A percentile compares a stretch with the other conserved stretches of the same genome.
Conservation (phyloP, 2,888 invertebrate species). For the Aspidiotus destructor region DNA sequence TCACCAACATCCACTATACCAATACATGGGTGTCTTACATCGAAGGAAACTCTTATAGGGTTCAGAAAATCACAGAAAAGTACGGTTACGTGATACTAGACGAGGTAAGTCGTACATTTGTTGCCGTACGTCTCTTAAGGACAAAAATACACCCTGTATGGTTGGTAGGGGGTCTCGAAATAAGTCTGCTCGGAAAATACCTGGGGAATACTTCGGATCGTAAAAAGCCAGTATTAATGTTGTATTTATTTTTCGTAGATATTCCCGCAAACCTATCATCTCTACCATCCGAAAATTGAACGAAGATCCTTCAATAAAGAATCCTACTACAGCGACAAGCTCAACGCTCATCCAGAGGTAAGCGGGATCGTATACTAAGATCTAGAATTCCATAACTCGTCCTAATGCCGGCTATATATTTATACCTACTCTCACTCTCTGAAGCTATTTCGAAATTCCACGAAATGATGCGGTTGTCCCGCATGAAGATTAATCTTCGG, state of each 20-base stretch:
- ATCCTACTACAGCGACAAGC: conserved; percentile 11
- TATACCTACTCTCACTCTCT: too few species aligned
- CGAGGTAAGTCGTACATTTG: conserved; percentile 44
- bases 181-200: too few species aligned
- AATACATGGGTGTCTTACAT: conserved; percentile 50
- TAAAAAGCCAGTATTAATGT: too few species aligned
- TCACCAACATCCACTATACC: conserved; percentile 11
- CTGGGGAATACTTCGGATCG: too few species aligned
- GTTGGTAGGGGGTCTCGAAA: too few species aligned
- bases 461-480: too few species aligned
- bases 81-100: conserved; percentile 51
- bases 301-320: conserved; percentile 47
- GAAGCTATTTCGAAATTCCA: too few species aligned
- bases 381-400: too few species aligned
- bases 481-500: too few species aligned
- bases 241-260: conserved; percentile 55
- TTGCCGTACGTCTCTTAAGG: too few species aligned
- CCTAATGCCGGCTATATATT: too few species aligned
- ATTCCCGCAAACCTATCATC: conserved; percentile 74
- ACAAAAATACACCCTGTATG: too few species aligned
- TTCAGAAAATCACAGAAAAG: conserved; percentile 47
- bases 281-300: conserved; percentile 66
- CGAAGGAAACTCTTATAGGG: conserved; percentile 47
- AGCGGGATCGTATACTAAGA: not conserved
- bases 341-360: conserved; percentile 14